Conservation (phyloP, 2,113 vertebrate species). For the Sapayoa aenigma region DNA sequence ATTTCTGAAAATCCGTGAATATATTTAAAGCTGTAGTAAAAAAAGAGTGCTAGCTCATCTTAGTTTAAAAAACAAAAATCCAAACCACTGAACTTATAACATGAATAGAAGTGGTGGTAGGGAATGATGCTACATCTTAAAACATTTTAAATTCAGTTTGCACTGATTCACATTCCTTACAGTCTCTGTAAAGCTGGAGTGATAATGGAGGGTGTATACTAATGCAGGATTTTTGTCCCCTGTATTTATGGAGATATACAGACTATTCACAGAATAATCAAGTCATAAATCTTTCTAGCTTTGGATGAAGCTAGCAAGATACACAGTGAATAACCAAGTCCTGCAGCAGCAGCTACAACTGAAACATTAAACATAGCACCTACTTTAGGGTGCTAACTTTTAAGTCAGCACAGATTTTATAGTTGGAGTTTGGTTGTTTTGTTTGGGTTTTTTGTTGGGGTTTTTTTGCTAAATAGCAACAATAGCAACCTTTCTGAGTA, state of each 20-base stretch:
- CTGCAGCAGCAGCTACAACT: background rate
- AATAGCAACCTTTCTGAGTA: background rate
- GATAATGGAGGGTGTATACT: background rate
- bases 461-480: background rate
- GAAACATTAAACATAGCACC: background rate
- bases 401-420: background rate
- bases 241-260: background rate
- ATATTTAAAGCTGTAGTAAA: slow-evolving; percentile 20
- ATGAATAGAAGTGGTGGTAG: background rate
- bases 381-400: background rate
- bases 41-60: slow-evolving; percentile 5
- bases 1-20: slow-evolving; percentile 7
- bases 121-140: background rate
- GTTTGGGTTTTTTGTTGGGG: background rate
- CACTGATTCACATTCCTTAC: slow-evolving; percentile 7
- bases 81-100: background rate
- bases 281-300: slow-evolving; percentile 29
- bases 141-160: background rate
- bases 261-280: slow-evolving; percentile 65
- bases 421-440: background rate
- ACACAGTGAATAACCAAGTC: background rate
- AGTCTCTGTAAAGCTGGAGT: background rate
- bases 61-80: background rate
- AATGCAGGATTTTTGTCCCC: background rate
- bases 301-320: slow-evolving; percentile 14